A percentile compares a stretch with the other conserved stretches of the same genome.
Conservation (phyloP, 2,888 invertebrate genomes). For the Amaurobius ferox region DNA sequence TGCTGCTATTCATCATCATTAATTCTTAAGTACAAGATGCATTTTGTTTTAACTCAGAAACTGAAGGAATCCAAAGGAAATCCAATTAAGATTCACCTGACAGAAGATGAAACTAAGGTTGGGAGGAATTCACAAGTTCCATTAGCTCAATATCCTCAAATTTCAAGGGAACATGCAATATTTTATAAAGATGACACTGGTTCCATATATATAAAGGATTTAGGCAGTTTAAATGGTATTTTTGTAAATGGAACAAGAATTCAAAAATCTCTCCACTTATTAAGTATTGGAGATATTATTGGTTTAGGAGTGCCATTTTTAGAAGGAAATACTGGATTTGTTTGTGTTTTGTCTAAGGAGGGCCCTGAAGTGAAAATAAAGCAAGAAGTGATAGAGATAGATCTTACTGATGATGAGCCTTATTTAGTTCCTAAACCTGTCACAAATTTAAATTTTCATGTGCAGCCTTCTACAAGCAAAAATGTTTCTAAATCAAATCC, state of each 20-base stretch:
- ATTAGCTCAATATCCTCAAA: not conserved
- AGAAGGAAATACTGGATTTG: not conserved
- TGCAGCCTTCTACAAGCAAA: no score
- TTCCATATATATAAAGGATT: constrained; percentile 35
- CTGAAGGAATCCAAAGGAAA: not conserved
- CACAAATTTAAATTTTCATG: no score
- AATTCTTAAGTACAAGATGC: constrained; percentile 2
- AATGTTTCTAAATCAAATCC: no score
- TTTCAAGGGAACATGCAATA: constrained; percentile 47
- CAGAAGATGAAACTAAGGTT: constrained; percentile 20
- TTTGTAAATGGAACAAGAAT: constrained; percentile 40
- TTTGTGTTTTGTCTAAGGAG: not conserved
- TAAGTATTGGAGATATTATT: constrained; percentile 18
- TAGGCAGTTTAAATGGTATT: constrained; percentile 49
- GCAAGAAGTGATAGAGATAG: not conserved
- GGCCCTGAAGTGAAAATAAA: not conserved
- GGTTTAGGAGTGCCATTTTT: constrained; percentile 23
- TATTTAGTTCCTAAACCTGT: no score
- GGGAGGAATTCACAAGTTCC: not conserved
- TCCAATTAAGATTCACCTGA: constrained; percentile 28
- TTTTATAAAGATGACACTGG: constrained; percentile 8
- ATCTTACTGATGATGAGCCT: constrained; percentile 3
- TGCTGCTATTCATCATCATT: no score
- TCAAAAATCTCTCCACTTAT: not conserved
- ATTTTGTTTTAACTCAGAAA: constrained; percentile 25